Conservation (phyloP, 2,797 vertebrate species). For the Avahi laniger region DNA sequence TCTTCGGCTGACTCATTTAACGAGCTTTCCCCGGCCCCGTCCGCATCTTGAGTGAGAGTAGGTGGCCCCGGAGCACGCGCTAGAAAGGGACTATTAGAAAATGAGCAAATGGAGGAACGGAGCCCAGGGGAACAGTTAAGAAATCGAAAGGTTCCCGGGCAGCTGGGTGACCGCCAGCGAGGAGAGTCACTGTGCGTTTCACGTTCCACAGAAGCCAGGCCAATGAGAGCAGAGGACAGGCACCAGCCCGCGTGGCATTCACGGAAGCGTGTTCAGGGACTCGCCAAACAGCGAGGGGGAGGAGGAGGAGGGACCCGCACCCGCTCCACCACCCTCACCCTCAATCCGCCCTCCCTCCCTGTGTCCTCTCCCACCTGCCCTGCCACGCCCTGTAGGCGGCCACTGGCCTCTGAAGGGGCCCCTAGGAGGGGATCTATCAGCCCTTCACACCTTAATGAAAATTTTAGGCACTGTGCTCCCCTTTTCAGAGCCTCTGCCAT, state of each 20-base stretch:
- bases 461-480: not conserved
- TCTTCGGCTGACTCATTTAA: not conserved
- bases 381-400: not conserved
- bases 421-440: not conserved
- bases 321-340: fast-evolving
- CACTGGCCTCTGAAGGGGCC: not conserved
- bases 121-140: not conserved
- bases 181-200: too few species aligned
- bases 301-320: fast-evolving
- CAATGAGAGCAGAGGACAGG: not conserved
- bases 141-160: not conserved
- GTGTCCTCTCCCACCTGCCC: not conserved
- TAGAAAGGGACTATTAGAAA: not conserved
- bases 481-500: not conserved
- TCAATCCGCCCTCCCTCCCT: not conserved
- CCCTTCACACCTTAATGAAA: not conserved
- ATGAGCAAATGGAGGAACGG: not conserved
- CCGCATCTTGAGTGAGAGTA: not conserved
- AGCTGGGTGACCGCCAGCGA: not conserved
- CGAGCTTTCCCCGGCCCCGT: not conserved
- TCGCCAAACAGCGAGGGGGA: not conserved
- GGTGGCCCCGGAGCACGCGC: not conserved
- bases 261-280: not conserved
- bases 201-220: not conserved
- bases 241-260: not conserved